Conservation (phyloP, 37 sponge, comb jelly and placozoan species). For the Chondrosia reniformis region DNA sequence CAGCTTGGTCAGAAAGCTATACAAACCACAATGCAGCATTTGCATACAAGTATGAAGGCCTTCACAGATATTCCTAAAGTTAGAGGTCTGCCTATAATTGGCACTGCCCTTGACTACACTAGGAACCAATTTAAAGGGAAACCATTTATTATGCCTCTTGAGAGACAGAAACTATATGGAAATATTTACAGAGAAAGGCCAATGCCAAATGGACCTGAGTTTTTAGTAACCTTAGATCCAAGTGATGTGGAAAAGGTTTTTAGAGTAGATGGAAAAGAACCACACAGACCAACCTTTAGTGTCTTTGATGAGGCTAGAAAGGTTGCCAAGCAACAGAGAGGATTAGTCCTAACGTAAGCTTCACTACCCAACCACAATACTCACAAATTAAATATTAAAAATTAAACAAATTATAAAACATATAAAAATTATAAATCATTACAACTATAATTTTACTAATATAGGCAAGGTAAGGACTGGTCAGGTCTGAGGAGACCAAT, state of each 20-base stretch:
- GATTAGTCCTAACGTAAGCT: constrained; percentile 19
- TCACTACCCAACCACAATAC: too few species aligned
- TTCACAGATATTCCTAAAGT: background rate
- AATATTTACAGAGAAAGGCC: background rate
- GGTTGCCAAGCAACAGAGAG: constrained; percentile 10
- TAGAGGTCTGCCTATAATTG: background rate
- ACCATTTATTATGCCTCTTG: background rate
- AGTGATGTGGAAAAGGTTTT: background rate
- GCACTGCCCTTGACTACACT: background rate
- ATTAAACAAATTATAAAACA: too few species aligned
- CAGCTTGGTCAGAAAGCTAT: too few species aligned
- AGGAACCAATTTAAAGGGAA: background rate
- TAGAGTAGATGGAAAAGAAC: background rate
- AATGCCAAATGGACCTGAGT: background rate
- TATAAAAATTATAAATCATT: too few species aligned
- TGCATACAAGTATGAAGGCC: background rate
- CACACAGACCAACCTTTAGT: constrained; percentile 1
- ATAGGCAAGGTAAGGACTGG: constrained; percentile 58
- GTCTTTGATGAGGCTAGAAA: constrained; percentile 18
- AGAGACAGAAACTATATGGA: background rate
- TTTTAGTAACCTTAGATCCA: background rate
- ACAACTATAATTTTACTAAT: too few species aligned
- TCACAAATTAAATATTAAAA: too few species aligned
- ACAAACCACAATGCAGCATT: background rate
- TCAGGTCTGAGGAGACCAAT: constrained; percentile 37